Conservation (phyloP, 1,140 invertebrate genomes). For the Pseudomyrmex sp. region DNA sequence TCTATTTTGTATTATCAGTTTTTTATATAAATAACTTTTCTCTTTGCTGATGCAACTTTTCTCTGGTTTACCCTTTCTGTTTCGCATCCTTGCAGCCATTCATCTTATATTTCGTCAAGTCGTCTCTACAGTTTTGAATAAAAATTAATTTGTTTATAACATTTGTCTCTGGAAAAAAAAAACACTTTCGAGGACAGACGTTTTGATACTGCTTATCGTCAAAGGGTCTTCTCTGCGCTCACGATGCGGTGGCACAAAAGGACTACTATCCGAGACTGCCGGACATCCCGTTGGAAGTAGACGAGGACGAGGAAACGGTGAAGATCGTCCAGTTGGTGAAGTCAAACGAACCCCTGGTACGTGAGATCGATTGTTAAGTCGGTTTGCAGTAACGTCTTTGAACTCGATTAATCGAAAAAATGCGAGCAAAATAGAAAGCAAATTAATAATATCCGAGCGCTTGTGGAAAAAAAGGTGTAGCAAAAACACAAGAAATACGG, state of each 20-base stretch:
- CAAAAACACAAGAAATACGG: neutral
- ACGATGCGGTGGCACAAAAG: slow-evolving; percentile 97
- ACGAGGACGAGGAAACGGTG: slow-evolving; percentile 97
- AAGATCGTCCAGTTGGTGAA: slow-evolving; percentile 99
- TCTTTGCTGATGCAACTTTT: neutral
- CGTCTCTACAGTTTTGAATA: neutral
- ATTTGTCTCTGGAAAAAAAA: neutral
- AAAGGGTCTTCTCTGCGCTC: slow-evolving; percentile 95
- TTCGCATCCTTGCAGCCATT: neutral
- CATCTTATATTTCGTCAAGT: neutral
- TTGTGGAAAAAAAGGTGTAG: neutral
- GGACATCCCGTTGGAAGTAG: slow-evolving; percentile 94
- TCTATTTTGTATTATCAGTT: neutral
- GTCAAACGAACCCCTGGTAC: slow-evolving; percentile 98
- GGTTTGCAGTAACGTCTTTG: slow-evolving; percentile 39
- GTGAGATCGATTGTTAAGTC: slow-evolving; percentile 77
- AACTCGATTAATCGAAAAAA: slow-evolving; percentile 52
- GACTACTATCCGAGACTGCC: slow-evolving; percentile 97
- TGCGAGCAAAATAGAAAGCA: slow-evolving; percentile 23
- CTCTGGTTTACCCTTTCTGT: neutral
- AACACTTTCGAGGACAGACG: neutral
- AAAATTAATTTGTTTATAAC: neutral
- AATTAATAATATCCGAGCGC: slow-evolving; percentile 1
- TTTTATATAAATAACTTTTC: neutral
- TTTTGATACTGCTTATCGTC: slow-evolving; percentile 60